A percentile compares a stretch with the other conserved stretches of the same genome.
Evolutionary conservation across 2,888 invertebrate species (phyloP).

Genomic region (Unio delphinus): DNA sequence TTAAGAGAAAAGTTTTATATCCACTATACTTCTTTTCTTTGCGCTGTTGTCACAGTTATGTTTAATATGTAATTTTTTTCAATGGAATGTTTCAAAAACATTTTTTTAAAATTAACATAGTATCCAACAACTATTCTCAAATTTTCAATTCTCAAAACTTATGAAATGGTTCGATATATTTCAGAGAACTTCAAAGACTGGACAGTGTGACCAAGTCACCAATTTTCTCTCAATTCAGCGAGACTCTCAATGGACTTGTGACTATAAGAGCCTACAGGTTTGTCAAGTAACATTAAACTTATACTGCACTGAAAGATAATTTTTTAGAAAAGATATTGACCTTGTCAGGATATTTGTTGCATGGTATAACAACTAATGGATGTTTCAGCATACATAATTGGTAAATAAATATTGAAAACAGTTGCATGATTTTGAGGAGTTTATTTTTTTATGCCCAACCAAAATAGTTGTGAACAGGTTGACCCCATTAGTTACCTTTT

Average conservation of each 20-base stretch:
- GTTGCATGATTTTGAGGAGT: too few relatives aligned
- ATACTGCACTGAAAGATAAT: background rate
- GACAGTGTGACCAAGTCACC: conserved; percentile 85
- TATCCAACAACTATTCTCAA: conserved; percentile 1
- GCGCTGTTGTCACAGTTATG: too few relatives aligned
- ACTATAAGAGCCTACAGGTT: conserved; percentile 84
- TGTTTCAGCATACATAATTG: too few relatives aligned
- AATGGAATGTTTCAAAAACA: background rate
- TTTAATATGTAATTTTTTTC: too few relatives aligned
- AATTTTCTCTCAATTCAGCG: conserved; percentile 83
- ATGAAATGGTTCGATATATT: conserved; percentile 31
- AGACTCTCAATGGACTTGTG: conserved; percentile 82
- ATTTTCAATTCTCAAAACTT: conserved; percentile 2
- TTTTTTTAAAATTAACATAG: background rate
- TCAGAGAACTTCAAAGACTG: conserved; percentile 83
- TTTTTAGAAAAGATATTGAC: background rate
- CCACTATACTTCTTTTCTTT: too few relatives aligned
- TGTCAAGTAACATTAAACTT: conserved; percentile 50
- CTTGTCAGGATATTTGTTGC: too few relatives aligned
- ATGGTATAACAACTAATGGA: too few relatives aligned
- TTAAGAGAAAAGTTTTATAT: too few relatives aligned
- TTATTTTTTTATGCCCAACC: too few relatives aligned
- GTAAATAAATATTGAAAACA: too few relatives aligned
- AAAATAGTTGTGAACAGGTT: too few relatives aligned
- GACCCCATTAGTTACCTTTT: too few relatives aligned